These are phyloP conservation scores for Megaleporinus macrocephalus DNA, from an alignment of 2,113 vertebrate species.

Conservation along the genomic window DNA sequence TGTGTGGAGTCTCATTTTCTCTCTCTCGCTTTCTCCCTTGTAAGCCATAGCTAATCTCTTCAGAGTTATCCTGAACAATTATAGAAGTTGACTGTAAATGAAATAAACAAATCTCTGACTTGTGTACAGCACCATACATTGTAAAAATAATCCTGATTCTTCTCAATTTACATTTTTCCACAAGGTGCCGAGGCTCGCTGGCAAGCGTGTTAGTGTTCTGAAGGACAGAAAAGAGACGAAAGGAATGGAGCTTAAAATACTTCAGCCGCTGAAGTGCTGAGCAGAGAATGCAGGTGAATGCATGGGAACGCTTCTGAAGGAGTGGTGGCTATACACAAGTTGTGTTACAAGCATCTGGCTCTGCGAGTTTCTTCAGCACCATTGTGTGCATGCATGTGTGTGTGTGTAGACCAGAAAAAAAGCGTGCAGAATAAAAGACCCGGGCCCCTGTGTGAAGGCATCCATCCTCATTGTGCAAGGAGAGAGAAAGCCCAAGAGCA, in stretches of 20 bases:
- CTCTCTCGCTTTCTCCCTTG: no score
- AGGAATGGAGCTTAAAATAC: conserved; percentile 1
- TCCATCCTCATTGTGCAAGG: conserved; percentile 17
- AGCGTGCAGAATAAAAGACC: conserved; percentile 47
- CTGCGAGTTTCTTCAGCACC: neutral
- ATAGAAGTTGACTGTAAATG: no score
- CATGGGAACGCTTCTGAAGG: conserved; percentile 3
- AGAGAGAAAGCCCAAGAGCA: conserved; percentile 30
- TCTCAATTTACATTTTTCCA: neutral
- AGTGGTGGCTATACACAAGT: neutral
- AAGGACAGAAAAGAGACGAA: neutral
- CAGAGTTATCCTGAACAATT: no score
- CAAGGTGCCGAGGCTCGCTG: neutral
- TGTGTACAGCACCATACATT: neutral
- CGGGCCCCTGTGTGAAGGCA: conserved; percentile 50
- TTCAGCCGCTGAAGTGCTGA: neutral
- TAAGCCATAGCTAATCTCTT: no score
- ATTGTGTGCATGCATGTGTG: conserved; percentile 46
- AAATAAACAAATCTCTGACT: no score
- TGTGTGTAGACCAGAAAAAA: conserved; percentile 23
- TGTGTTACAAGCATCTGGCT: conserved; percentile 12
- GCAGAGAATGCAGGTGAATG: neutral
- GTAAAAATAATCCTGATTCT: neutral
- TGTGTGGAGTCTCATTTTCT: no score
- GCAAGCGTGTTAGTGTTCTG: neutral